Percentiles rank a stretch among this genome's conserved stretches.
Evolutionary conservation across 2,797 vertebrate genomes (phyloP).

Genomic region (Microctenopoma stevenorrisi): DNA sequence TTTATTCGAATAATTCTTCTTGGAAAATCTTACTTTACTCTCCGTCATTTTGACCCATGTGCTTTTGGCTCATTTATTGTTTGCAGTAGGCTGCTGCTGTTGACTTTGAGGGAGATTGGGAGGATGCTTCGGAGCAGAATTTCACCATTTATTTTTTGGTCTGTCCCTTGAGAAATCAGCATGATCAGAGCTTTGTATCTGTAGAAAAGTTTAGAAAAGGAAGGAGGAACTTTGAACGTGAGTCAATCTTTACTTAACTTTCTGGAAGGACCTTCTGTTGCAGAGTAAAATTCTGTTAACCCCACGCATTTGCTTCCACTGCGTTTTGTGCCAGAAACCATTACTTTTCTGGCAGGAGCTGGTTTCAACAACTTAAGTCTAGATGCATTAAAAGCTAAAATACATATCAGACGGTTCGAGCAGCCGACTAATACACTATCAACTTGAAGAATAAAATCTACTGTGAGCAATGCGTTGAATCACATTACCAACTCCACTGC

Average conservation of each 20-base stretch:
- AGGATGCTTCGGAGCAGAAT: slow-evolving; percentile 20
- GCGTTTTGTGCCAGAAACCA: slow-evolving; percentile 45
- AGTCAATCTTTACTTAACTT: slow-evolving; percentile 38
- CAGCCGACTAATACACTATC: slow-evolving; percentile 10
- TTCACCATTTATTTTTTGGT: slow-evolving; percentile 25
- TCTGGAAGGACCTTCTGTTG: slow-evolving; percentile 27
- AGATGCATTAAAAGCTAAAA: slow-evolving; percentile 41
- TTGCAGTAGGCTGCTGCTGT: slow-evolving; percentile 17
- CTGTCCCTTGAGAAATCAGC: slow-evolving; percentile 42
- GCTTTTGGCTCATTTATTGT: slow-evolving; percentile 12
- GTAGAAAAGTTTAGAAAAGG: slow-evolving; percentile 37
- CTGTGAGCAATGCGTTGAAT: slow-evolving; percentile 23
- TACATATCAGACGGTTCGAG: slow-evolving; percentile 43
- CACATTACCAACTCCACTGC: background rate
- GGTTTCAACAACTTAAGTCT: slow-evolving; percentile 27
- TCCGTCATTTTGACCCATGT: slow-evolving; percentile 4
- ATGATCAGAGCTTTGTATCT: slow-evolving; percentile 36
- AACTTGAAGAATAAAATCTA: slow-evolving; percentile 15
- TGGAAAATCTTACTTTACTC: background rate
- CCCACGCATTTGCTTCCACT: slow-evolving; percentile 44
- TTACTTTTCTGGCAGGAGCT: slow-evolving; percentile 36
- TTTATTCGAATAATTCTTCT: slow-evolving; percentile 1
- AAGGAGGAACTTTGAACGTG: slow-evolving; percentile 45
- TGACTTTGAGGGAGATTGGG: slow-evolving; percentile 16
- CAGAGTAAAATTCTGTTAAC: slow-evolving; percentile 37